phyloP scores from a whole-genome alignment of 2,888 invertebrate species.

The Cyaniris semiargus region DNA sequence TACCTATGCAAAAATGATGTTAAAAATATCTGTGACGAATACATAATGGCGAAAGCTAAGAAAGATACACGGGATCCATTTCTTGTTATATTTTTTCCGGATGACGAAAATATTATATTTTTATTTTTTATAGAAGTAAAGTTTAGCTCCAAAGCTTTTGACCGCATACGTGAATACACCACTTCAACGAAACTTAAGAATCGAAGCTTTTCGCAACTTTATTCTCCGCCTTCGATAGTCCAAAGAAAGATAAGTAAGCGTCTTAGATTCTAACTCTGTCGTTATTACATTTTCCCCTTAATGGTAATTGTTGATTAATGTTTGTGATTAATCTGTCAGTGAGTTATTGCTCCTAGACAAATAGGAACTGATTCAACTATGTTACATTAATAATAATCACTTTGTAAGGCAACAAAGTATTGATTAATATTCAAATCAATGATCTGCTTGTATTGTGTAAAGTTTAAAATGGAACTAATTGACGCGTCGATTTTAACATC shows the following conservation, averaged over 20 bases:
- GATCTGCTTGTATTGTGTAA: background rate
- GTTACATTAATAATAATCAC: slow-evolving; percentile 24
- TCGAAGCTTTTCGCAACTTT: background rate
- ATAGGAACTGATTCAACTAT: slow-evolving; percentile 30
- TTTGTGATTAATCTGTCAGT: slow-evolving; percentile 41
- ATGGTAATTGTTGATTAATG: slow-evolving; percentile 42
- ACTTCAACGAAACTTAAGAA: background rate
- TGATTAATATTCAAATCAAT: background rate
- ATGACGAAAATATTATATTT: background rate
- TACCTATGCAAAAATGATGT: slow-evolving; percentile 11
- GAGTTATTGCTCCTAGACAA: slow-evolving; percentile 28
- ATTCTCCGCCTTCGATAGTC: slow-evolving; percentile 4
- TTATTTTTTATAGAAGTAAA: background rate
- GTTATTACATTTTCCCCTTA: slow-evolving; percentile 32
- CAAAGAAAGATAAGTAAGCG: slow-evolving; percentile 12
- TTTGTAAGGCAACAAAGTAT: slow-evolving; percentile 19
- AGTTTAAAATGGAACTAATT: background rate
- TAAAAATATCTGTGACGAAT: slow-evolving; percentile 17
- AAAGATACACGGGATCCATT: background rate
- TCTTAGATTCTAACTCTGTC: slow-evolving; percentile 33
- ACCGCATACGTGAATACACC: no score
- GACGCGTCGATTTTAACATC: background rate
- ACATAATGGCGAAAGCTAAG: slow-evolving; percentile 5
- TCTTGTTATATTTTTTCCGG: background rate
- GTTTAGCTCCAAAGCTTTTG: background rate